These are phyloP conservation scores for Tenthredo livida DNA, from an alignment of 2,888 invertebrate genomes.

Conservation along the genomic window DNA sequence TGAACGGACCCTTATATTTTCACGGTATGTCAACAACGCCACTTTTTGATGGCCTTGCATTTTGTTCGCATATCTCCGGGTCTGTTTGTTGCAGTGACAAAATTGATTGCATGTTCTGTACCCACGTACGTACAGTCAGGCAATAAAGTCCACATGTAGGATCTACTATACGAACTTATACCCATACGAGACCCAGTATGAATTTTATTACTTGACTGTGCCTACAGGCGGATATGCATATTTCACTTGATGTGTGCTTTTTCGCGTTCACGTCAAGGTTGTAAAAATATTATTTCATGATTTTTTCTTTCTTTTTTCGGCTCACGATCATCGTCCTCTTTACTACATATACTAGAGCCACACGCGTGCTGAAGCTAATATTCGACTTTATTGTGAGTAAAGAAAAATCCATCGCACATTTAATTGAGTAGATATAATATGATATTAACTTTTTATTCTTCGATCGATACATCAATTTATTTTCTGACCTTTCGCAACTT, in stretches of 20 bases:
- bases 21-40: background rate
- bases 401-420: too few species aligned
- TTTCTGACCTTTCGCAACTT: too few species aligned
- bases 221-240: background rate
- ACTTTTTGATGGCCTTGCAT: background rate
- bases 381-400: too few species aligned
- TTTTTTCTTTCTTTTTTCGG: background rate
- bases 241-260: background rate
- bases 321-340: background rate
- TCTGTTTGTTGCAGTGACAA: background rate
- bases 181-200: background rate
- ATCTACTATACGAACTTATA: background rate
- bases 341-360: background rate
- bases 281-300: constrained; percentile 8
- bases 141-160: background rate
- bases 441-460: too few species aligned
- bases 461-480: too few species aligned
- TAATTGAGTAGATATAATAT: too few species aligned
- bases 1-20: background rate
- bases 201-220: background rate
- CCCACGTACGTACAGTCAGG: background rate
- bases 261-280: background rate
- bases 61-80: background rate
- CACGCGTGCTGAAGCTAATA: background rate
- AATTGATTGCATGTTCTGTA: background rate